A percentile compares a stretch with the other conserved stretches of the same genome.
Evolutionary conservation across 2,888 invertebrate genomes (phyloP).

Genomic region (Cantharis rustica): DNA sequence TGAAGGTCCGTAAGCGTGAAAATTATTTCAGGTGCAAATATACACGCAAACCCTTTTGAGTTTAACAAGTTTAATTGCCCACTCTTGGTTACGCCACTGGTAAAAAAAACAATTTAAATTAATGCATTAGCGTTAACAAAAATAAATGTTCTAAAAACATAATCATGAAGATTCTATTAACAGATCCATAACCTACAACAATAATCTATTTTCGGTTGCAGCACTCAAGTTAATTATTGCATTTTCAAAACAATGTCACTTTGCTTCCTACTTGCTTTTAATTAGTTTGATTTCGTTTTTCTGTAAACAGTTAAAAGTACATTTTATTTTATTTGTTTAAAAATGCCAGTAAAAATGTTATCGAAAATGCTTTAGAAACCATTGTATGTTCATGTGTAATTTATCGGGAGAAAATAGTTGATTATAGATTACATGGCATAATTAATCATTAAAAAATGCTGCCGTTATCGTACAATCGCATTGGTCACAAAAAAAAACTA

Average conservation of each 20-base stretch:
- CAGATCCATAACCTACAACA: background rate
- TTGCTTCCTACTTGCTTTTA: background rate
- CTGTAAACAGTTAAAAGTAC: background rate
- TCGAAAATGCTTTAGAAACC: background rate
- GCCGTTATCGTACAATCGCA: background rate
- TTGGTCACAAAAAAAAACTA: background rate
- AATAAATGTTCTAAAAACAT: background rate
- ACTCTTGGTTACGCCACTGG: background rate
- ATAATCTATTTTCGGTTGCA: background rate
- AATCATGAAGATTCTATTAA: background rate
- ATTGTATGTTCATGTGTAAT: background rate
- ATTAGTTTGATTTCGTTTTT: background rate
- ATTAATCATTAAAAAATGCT: background rate
- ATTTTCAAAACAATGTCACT: background rate
- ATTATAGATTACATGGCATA: background rate
- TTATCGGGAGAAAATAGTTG: background rate
- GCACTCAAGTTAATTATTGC: background rate
- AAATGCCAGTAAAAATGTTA: background rate
- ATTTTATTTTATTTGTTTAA: background rate
- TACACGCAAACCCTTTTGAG: background rate
- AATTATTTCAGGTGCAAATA: background rate
- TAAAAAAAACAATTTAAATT: background rate
- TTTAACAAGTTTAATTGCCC: background rate
- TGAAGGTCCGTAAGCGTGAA: background rate
- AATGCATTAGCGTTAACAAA: background rate